phyloP scores from a whole-genome alignment of 2,888 invertebrate genomes.

The Mechanitis messenoides region DNA sequence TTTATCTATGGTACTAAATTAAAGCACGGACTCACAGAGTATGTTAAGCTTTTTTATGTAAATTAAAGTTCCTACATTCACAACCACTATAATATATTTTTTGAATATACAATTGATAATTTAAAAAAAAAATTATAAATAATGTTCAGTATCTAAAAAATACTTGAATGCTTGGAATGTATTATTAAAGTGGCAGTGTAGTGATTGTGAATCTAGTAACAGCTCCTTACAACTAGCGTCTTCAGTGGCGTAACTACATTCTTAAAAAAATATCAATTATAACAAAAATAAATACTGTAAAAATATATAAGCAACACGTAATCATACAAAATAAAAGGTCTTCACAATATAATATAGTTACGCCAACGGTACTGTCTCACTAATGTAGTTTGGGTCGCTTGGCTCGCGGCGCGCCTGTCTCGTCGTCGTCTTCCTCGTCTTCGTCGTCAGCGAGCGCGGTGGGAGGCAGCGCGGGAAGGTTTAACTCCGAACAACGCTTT shows the following conservation, averaged over 20 bases:
- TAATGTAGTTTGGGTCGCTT: constrained; percentile 17
- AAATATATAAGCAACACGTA: too few relatives aligned
- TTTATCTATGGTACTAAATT: constrained; percentile 19
- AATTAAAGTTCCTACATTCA: constrained; percentile 9
- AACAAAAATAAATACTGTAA: too few relatives aligned
- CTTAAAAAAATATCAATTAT: not conserved
- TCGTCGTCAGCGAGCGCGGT: constrained; percentile 42
- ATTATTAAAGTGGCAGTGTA: not conserved
- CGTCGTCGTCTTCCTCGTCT: constrained; percentile 34
- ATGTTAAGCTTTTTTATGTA: not conserved
- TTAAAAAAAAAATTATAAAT: not conserved
- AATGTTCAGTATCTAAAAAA: not conserved
- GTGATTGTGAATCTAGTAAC: not conserved
- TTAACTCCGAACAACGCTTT: constrained; percentile 82
- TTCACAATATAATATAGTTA: not conserved
- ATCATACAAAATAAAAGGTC: too few relatives aligned
- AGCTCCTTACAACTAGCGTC: not conserved
- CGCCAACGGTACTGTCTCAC: not conserved
- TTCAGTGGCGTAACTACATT: not conserved
- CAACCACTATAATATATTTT: not conserved
- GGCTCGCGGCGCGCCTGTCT: constrained; percentile 29
- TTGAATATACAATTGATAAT: too few relatives aligned
- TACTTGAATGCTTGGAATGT: constrained; percentile 1
- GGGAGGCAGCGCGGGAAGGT: constrained; percentile 70
- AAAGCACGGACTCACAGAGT: constrained; percentile 17